Percentiles rank a stretch among this genome's conserved stretches.
Evolutionary conservation across 2,888 invertebrate species (phyloP).

Genomic region (Tortricodes alternella): DNA sequence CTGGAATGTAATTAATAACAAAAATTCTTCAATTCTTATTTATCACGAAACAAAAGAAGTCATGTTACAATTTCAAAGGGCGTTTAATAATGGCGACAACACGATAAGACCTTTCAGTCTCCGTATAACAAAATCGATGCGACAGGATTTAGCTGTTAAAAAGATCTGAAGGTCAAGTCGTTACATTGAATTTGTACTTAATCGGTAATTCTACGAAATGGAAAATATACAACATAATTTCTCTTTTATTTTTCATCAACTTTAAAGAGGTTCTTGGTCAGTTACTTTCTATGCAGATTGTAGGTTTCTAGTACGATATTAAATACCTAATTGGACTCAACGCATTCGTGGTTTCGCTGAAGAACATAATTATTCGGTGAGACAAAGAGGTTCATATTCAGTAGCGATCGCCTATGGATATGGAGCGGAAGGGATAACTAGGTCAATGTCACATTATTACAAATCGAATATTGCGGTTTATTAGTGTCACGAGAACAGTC

Average conservation of each 20-base stretch:
- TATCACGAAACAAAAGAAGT: conserved; percentile 2
- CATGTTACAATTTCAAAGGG: background rate
- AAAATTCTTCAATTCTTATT: background rate
- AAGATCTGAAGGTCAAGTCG: background rate
- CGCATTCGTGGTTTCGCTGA: background rate
- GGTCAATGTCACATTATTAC: conserved; percentile 5
- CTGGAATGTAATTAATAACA: background rate
- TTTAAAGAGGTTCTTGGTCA: too few relatives aligned
- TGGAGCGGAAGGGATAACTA: background rate
- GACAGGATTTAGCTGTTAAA: conserved; percentile 1
- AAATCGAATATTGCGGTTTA: background rate
- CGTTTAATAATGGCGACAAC: conserved; percentile 10
- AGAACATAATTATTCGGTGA: background rate
- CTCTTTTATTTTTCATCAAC: too few relatives aligned
- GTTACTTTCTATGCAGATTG: background rate
- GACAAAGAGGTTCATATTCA: conserved; percentile 1
- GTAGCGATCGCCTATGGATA: background rate
- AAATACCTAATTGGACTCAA: background rate
- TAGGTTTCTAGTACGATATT: background rate
- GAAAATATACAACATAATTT: background rate
- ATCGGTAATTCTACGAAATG: background rate
- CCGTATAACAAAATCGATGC: conserved; percentile 5
- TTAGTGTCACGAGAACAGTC: background rate
- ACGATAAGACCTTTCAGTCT: conserved; percentile 5
- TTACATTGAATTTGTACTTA: background rate